Percentiles rank a stretch among this genome's conserved stretches.
Conservation (phyloP, 2,797 vertebrate species). For the Pogoniulus pusillus region DNA sequence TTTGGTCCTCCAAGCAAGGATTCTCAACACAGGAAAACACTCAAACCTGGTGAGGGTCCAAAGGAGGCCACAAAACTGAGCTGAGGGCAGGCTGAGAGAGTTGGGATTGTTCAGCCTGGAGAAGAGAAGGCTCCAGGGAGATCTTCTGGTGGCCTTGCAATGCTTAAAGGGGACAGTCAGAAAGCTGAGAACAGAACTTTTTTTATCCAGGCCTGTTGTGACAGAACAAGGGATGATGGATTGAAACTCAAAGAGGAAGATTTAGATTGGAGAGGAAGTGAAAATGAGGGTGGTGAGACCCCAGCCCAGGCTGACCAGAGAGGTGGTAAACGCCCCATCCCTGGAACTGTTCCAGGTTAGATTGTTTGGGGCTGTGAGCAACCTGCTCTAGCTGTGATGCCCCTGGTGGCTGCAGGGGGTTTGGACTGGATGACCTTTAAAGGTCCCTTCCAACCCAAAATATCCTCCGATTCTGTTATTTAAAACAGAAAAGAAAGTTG, state of each 20-base stretch:
- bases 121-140: not conserved
- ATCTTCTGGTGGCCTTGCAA: not conserved
- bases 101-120: not conserved
- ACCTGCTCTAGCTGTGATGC: not conserved
- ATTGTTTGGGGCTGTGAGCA: not conserved
- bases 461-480: too few relatives aligned
- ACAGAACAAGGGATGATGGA: not conserved
- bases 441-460: too few relatives aligned
- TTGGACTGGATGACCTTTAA: too few relatives aligned
- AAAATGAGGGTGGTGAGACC: not conserved
- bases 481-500: not conserved
- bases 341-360: not conserved
- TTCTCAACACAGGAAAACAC: too few relatives aligned
- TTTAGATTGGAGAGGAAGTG: not conserved
- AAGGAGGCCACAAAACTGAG: too few relatives aligned
- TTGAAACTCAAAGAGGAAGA: not conserved
- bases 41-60: too few relatives aligned
- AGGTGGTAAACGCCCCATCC: not conserved
- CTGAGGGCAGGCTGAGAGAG: not conserved
- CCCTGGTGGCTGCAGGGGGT: too few relatives aligned
- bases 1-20: too few relatives aligned
- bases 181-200: not conserved
- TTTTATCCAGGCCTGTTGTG: not conserved
- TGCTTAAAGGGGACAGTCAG: too few relatives aligned
- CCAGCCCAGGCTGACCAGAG: not conserved